Base-by-base conservation (phyloP, 2,888 invertebrate genomes). In the Chrysolina haemoptera region DNA sequence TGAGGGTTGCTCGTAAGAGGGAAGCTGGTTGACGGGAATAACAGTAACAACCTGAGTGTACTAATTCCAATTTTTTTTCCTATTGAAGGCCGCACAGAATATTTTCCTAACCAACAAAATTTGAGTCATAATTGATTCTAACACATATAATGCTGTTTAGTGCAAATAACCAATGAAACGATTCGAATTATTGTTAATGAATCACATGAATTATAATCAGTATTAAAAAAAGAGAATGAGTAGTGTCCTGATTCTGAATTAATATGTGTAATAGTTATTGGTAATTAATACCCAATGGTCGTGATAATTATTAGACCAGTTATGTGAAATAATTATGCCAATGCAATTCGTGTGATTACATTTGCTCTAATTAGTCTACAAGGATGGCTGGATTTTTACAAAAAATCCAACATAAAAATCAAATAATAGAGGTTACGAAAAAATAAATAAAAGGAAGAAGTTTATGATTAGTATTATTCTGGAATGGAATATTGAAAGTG, bases 231-330 rank as follows among this genome's bases (percentile, higher is more conserved):
- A n/a, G 14, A n/a, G 14, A 12, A 27, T 59, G 27, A 59, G 14
- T 59, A 4, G 27, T 59, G 59, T 59, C 35, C 27, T 35, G 35
- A 12, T 27, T 59, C n/a, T n/a, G 12, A 1, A n/a, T 5, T 27
- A 22, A n/a, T 59, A 59, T 27, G 59, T 59, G 59, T 59, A 35
- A 59, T 27, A 27, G 12, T 59, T 10, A 59, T 59, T 20, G 5
- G 8, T 11, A 27, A n/a, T 10, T 59, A n/a, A 59, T 59, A 10
- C 12, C 11, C n/a, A 27, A 50, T 16, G 10, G 9, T 50, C 8
- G 8, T 50, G n/a, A 16, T 35, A 10, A 59, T 59, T 9, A 59
- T 14, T 27, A 1, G 16, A 59, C 22, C n/a, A n/a, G 35, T 59
- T 59, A 59, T n/a, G 12, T 35, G n/a, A 59, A 59, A 14, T 14